phyloP scores from a whole-genome alignment of 2,888 invertebrate species.

The Spialia ferax region DNA sequence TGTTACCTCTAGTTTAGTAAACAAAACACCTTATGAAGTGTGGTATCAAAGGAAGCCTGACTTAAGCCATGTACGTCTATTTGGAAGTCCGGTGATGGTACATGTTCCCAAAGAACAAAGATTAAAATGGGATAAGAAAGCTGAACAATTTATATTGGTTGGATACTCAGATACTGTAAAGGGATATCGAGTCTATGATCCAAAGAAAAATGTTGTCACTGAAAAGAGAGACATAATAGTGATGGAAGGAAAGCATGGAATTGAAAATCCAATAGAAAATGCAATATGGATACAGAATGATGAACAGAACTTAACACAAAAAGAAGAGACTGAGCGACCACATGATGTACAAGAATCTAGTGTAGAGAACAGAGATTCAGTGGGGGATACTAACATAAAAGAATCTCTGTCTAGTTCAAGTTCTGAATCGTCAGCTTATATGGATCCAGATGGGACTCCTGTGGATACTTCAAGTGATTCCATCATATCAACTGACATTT shows the following conservation, averaged over 20 bases:
- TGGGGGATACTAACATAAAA: not conserved
- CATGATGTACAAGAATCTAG: not conserved
- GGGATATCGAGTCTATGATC: slow-evolving; percentile 6
- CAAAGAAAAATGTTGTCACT: not conserved
- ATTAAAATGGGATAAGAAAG: slow-evolving; percentile 13
- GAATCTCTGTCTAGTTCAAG: not conserved
- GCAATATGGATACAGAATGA: not conserved
- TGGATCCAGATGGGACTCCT: too few relatives aligned
- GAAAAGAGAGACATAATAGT: slow-evolving; percentile 2
- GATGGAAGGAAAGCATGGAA: too few relatives aligned
- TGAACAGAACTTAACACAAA: not conserved
- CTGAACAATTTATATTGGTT: slow-evolving; percentile 7
- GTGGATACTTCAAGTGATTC: too few relatives aligned
- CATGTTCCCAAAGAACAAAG: slow-evolving; percentile 2
- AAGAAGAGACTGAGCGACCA: too few relatives aligned
- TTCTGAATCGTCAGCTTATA: not conserved
- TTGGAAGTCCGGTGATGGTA: slow-evolving; percentile 1
- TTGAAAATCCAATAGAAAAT: too few relatives aligned
- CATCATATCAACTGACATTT: not conserved
- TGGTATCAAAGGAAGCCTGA: slow-evolving; percentile 6
- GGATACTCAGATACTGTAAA: slow-evolving; percentile 6
- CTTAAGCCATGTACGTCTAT: not conserved
- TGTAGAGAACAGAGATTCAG: not conserved
- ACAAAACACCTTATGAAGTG: slow-evolving; percentile 11
- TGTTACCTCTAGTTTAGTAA: not conserved